A percentile compares a stretch with the other conserved stretches of the same genome.
phyloP scores from a whole-genome alignment of 2,113 vertebrate species.

The Zeus faber region DNA sequence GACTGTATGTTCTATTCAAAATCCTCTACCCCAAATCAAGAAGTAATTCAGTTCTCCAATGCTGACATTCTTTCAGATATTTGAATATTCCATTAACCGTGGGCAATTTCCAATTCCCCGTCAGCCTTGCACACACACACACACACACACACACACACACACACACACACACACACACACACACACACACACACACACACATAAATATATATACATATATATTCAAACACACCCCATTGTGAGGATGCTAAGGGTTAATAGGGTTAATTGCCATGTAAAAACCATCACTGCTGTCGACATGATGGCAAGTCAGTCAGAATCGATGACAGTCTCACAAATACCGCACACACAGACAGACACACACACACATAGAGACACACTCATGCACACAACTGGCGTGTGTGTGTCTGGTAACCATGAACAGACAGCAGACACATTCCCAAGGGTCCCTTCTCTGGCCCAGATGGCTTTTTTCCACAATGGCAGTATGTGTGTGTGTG shows the following conservation, averaged over 20 bases:
- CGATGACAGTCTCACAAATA: too few species aligned
- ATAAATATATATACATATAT: constrained; percentile 2
- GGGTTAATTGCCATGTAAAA: constrained; percentile 99
- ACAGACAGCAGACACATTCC: too few species aligned
- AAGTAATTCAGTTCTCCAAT: too few species aligned
- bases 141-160: constrained; percentile 8
- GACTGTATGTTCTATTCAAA: too few species aligned
- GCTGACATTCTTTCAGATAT: too few species aligned
- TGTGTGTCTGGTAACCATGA: too few species aligned
- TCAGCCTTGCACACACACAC: constrained; percentile 67
- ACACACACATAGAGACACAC: too few species aligned
- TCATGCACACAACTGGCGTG: constrained; percentile 15
- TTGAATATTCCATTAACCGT: too few species aligned
- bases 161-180: constrained; percentile 15
- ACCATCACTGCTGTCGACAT: constrained; percentile 83
- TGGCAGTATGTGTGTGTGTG: not conserved
- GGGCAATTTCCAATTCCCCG: too few species aligned
- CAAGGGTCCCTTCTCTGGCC: constrained; percentile 82
- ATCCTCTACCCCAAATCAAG: too few species aligned
- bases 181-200: constrained; percentile 4
- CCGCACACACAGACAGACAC: too few species aligned
- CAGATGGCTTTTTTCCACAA: constrained; percentile 93
- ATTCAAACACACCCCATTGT: constrained; percentile 7
- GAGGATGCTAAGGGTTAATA: constrained; percentile 89
- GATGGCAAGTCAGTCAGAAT: constrained; percentile 68